phyloP scores from a whole-genome alignment of 2,797 vertebrate genomes.

The Echiichthys vipera region DNA sequence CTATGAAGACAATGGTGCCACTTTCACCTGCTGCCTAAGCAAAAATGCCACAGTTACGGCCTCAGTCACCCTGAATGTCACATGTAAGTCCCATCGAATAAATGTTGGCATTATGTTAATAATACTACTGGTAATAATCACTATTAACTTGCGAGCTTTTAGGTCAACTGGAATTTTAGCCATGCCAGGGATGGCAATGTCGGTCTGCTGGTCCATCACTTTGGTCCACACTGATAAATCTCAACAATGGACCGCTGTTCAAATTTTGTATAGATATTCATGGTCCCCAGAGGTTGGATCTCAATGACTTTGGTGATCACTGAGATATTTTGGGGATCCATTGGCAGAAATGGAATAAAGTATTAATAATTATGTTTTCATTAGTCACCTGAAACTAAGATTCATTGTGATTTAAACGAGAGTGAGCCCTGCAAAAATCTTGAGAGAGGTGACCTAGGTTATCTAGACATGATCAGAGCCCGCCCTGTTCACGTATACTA shows the following conservation, averaged over 20 bases:
- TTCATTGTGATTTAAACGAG: no score
- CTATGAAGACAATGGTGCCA: conserved; percentile 81
- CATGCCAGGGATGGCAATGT: neutral
- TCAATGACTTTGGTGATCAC: neutral
- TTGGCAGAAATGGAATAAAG: no score
- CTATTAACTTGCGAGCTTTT: neutral
- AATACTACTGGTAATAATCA: neutral
- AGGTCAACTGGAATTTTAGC: neutral
- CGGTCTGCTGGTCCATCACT: neutral
- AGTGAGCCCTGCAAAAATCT: no score
- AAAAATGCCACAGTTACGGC: conserved; percentile 72
- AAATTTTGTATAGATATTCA: neutral
- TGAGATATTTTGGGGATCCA: no score
- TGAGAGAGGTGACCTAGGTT: no score
- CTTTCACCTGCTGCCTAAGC: conserved; percentile 87
- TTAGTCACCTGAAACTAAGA: no score
- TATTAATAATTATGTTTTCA: no score
- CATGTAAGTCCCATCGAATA: conserved; percentile 85
- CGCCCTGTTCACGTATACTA: no score
- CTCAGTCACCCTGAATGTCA: conserved; percentile 88
- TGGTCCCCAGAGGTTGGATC: neutral
- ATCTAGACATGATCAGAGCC: no score
- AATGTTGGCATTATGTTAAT: neutral
- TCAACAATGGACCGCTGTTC: neutral
- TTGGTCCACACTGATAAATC: neutral